phyloP scores from a whole-genome alignment of 2,113 vertebrate species.

The Chlorodrepanis virens region DNA sequence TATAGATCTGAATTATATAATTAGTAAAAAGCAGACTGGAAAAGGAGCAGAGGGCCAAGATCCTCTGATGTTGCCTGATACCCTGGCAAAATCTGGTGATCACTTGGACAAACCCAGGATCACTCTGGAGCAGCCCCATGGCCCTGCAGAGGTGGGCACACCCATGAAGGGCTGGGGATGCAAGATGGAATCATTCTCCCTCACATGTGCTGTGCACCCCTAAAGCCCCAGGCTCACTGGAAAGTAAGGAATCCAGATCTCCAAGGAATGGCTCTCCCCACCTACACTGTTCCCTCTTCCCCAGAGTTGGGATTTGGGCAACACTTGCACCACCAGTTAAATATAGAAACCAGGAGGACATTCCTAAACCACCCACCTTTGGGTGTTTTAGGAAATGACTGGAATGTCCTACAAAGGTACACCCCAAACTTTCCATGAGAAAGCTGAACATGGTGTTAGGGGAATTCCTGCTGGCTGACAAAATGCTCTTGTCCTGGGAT shows the following conservation, averaged over 20 bases:
- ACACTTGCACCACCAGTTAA: neutral
- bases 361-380: neutral
- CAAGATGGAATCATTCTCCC: neutral
- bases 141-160: neutral
- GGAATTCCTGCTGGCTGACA: neutral
- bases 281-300: neutral
- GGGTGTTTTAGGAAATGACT: neutral
- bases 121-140: neutral
- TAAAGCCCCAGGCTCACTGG: neutral
- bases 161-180: neutral
- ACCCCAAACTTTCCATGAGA: neutral
- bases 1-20: neutral
- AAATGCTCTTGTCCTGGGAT: neutral
- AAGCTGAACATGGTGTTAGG: neutral
- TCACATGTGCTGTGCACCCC: too few species aligned
- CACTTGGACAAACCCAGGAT: neutral
- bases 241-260: neutral
- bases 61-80: fast-evolving
- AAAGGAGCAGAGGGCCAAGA: neutral
- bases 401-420: neutral
- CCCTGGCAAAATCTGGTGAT: neutral
- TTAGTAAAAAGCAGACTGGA: neutral
- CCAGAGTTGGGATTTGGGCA: fast-evolving
- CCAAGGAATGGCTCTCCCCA: neutral
- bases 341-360: neutral